Conservation (phyloP, 2,797 vertebrate genomes). For the Cynopterus sphinx region DNA sequence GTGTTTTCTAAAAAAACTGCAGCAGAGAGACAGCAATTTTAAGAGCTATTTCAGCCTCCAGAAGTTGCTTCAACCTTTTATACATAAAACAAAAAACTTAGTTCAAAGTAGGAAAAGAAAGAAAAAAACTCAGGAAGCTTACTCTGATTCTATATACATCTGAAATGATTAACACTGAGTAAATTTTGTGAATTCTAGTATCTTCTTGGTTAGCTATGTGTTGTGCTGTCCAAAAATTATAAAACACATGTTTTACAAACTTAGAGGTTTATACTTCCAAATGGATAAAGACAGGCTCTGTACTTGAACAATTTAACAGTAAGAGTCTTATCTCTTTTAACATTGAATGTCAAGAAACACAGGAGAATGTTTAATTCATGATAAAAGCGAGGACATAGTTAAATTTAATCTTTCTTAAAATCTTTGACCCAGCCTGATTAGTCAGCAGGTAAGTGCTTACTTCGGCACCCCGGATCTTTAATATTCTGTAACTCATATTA, state of each 20-base stretch:
- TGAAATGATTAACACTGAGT: neutral
- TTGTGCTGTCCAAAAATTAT: neutral
- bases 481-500: neutral
- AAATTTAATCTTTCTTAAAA: slow-evolving; percentile 4
- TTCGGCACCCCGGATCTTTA: neutral
- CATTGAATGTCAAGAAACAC: neutral
- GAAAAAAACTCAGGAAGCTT: neutral
- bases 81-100: neutral
- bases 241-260: neutral
- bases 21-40: neutral
- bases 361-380: neutral
- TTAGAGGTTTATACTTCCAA: neutral
- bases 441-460: neutral
- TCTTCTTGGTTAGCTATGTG: neutral
- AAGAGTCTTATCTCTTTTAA: neutral
- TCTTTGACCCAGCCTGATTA: neutral
- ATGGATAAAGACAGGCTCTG: neutral
- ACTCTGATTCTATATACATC: neutral
- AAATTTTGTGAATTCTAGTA: neutral
- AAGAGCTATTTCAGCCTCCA: neutral
- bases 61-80: neutral
- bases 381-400: neutral
- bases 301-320: neutral
- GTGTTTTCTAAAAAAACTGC: neutral
- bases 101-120: neutral